Evolutionary conservation across 2,888 invertebrate genomes (phyloP).

Genomic region (Campoplex capitator): DNA sequence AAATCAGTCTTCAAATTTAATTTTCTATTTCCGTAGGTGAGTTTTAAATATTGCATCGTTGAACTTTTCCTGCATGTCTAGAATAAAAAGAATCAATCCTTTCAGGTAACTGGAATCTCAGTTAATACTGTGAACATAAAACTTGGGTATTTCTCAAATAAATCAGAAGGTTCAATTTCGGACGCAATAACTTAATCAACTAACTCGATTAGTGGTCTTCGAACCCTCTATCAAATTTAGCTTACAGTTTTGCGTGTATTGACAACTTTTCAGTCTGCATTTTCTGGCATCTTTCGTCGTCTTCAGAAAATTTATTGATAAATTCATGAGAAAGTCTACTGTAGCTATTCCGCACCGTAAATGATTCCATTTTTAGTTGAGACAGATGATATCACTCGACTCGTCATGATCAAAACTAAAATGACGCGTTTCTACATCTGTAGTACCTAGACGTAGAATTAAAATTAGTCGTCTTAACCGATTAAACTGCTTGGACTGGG

Average conservation of each 20-base stretch:
- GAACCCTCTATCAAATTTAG: neutral
- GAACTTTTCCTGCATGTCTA: neutral
- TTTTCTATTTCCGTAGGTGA: neutral
- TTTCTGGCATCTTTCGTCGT: neutral
- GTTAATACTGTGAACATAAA: neutral
- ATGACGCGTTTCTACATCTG: neutral
- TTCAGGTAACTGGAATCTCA: neutral
- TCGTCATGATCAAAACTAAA: neutral
- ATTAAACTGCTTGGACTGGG: neutral
- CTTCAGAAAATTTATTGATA: neutral
- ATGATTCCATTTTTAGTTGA: neutral
- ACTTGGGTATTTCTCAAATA: neutral
- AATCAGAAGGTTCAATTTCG: neutral
- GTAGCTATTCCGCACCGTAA: neutral
- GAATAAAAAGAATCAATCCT: neutral
- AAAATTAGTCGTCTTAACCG: neutral
- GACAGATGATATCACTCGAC: neutral
- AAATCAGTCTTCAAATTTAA: neutral
- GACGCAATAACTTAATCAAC: neutral
- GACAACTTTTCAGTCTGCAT: neutral
- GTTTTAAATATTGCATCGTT: neutral
- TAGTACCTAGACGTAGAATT: neutral
- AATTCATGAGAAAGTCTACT: neutral
- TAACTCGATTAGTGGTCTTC: neutral
- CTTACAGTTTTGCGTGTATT: neutral